These are phyloP conservation scores for Latrodectus elegans DNA, from an alignment of 2,888 invertebrate species.

Conservation along the genomic window DNA sequence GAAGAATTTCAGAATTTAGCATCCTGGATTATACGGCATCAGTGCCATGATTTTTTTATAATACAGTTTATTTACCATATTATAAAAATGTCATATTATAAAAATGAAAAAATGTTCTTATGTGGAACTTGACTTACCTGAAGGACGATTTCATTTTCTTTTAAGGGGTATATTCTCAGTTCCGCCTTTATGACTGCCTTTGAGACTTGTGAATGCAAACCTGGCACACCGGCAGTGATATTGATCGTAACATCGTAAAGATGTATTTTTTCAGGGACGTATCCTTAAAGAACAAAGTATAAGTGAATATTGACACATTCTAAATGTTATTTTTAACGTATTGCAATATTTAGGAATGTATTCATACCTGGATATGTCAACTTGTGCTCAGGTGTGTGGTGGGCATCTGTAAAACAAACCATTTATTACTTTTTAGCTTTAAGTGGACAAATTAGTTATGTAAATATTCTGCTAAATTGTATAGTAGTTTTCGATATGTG, in stretches of 20 bases:
- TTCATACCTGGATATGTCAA: slow-evolving; percentile 47
- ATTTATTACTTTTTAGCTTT: too few species aligned
- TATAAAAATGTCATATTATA: too few species aligned
- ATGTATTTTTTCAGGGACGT: background rate
- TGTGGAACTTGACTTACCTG: background rate
- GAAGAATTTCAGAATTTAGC: too few species aligned
- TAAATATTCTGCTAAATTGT: too few species aligned
- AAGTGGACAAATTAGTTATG: too few species aligned
- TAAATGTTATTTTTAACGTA: too few species aligned
- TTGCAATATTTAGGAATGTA: too few species aligned
- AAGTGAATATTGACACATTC: background rate
- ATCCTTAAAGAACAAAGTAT: slow-evolving; percentile 23
- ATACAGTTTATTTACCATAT: too few species aligned
- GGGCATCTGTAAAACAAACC: slow-evolving; percentile 43
- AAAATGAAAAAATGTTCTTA: too few species aligned
- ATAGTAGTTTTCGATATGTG: too few species aligned
- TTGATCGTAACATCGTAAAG: slow-evolving; percentile 26
- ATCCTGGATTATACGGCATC: too few species aligned
- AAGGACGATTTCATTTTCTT: slow-evolving; percentile 4
- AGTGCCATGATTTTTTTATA: too few species aligned
- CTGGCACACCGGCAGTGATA: slow-evolving; percentile 30
- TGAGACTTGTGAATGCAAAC: slow-evolving; percentile 39
- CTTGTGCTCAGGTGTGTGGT: slow-evolving; percentile 27
- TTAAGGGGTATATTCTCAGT: slow-evolving; percentile 16
- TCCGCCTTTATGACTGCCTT: slow-evolving; percentile 7